Conservation (phyloP, 2,113 vertebrate genomes). For the Grus americana region DNA sequence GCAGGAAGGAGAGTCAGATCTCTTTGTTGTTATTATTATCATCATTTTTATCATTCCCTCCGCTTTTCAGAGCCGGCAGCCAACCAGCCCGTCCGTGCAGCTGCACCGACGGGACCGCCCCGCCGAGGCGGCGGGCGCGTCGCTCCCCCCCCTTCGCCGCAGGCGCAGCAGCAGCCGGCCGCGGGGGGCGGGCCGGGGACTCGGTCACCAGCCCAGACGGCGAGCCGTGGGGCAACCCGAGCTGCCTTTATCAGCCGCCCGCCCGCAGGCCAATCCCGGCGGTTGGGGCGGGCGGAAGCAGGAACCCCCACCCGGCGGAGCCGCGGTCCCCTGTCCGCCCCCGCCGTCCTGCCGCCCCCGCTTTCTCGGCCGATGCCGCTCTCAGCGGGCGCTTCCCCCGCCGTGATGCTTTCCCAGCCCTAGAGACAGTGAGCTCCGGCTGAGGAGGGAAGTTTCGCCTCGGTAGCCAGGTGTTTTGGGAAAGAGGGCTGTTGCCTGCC, state of each 20-base stretch:
- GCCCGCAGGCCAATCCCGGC: not conserved
- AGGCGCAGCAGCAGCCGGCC: not conserved
- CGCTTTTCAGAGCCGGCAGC: not conserved
- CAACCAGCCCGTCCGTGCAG: not conserved
- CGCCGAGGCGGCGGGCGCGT: not conserved
- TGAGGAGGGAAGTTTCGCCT: not conserved
- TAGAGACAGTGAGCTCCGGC: too few relatives aligned
- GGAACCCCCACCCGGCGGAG: not conserved
- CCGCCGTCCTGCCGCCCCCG: not conserved
- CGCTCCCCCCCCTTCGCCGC: not conserved
- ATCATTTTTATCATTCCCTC: not conserved
- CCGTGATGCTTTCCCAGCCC: not conserved
- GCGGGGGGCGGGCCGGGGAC: not conserved
- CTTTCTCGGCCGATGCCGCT: not conserved
- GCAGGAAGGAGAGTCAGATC: not conserved
- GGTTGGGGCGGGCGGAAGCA: too few relatives aligned
- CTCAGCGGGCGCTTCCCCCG: not conserved
- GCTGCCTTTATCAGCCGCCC: not conserved
- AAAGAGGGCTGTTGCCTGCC: not conserved
- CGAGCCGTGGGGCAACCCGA: not conserved
- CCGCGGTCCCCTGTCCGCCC: too few relatives aligned
- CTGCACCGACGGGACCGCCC: not conserved
- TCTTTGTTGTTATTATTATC: not conserved
- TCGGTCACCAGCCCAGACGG: not conserved
- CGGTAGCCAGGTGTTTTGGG: not conserved